phyloP scores from a whole-genome alignment of 2,797 vertebrate species.

The Galaxias olidus region DNA sequence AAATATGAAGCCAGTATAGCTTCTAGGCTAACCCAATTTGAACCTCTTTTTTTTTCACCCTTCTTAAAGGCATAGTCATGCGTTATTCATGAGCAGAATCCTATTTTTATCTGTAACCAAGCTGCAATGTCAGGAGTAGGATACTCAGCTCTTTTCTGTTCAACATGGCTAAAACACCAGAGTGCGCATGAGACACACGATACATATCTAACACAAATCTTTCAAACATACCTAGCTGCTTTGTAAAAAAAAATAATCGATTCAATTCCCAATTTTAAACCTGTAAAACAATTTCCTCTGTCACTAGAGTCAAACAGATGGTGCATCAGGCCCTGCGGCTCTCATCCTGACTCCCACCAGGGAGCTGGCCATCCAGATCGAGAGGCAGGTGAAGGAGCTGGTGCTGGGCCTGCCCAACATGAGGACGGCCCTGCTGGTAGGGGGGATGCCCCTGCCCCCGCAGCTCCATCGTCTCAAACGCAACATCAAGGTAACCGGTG shows the following conservation, averaged over 20 bases:
- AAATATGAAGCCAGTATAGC: not conserved
- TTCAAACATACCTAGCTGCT: no score
- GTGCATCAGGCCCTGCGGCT: slow-evolving; percentile 64
- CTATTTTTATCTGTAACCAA: slow-evolving; percentile 18
- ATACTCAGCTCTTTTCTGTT: not conserved
- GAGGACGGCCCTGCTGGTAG: slow-evolving; percentile 92
- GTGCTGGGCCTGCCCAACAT: slow-evolving; percentile 87
- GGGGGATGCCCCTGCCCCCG: slow-evolving; percentile 90
- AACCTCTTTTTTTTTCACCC: not conserved
- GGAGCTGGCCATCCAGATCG: slow-evolving; percentile 95
- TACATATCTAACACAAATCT: no score
- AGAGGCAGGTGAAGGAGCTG: slow-evolving; percentile 90
- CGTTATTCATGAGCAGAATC: slow-evolving; percentile 23
- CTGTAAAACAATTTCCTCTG: slow-evolving; percentile 1
- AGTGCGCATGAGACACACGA: no score
- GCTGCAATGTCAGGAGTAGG: not conserved
- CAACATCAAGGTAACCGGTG: slow-evolving; percentile 83
- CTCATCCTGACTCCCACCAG: slow-evolving; percentile 92
- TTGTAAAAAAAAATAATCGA: no score
- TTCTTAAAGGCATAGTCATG: slow-evolving; percentile 8
- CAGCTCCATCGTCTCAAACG: slow-evolving; percentile 91
- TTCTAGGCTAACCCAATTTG: not conserved
- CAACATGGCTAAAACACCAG: no score
- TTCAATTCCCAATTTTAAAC: no score
- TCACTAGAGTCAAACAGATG: slow-evolving; percentile 46